Evolutionary conservation across 2,888 invertebrate genomes (phyloP).

Genomic region (Nemurella pictetii): DNA sequence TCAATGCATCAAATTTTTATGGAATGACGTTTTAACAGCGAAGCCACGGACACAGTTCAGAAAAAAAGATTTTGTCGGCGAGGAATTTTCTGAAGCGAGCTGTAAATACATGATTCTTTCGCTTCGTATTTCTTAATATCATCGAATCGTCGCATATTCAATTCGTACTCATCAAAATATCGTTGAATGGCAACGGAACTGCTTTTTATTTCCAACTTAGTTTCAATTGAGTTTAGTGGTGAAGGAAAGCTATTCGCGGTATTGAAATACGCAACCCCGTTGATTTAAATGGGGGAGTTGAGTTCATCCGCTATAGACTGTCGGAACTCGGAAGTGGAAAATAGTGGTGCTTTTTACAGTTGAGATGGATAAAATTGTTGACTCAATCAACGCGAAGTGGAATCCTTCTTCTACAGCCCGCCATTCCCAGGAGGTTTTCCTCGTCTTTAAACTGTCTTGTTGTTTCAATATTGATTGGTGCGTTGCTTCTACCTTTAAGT

Average conservation of each 20-base stretch:
- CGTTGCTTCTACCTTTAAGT: background rate
- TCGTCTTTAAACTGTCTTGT: background rate
- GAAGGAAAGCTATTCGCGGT: background rate
- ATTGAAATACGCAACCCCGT: background rate
- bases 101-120: too few relatives aligned
- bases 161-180: too few relatives aligned
- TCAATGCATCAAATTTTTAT: too few relatives aligned
- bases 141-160: too few relatives aligned
- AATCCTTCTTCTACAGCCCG: background rate
- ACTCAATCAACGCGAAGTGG: background rate
- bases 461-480: background rate
- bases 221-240: background rate
- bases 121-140: too few relatives aligned
- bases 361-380: background rate
- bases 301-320: background rate
- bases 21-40: too few relatives aligned
- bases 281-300: too few relatives aligned
- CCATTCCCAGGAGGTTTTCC: background rate
- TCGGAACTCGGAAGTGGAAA: background rate
- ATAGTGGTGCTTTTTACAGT: background rate
- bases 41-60: too few relatives aligned
- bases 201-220: too few relatives aligned
- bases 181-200: too few relatives aligned
- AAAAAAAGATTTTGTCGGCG: too few relatives aligned
- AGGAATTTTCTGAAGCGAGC: too few relatives aligned